Evolutionary conservation across 1,140 invertebrate species (phyloP), one percentile per base, ranked within the genome.

Genomic region (Aphelenchoides fujianensis): DNA sequence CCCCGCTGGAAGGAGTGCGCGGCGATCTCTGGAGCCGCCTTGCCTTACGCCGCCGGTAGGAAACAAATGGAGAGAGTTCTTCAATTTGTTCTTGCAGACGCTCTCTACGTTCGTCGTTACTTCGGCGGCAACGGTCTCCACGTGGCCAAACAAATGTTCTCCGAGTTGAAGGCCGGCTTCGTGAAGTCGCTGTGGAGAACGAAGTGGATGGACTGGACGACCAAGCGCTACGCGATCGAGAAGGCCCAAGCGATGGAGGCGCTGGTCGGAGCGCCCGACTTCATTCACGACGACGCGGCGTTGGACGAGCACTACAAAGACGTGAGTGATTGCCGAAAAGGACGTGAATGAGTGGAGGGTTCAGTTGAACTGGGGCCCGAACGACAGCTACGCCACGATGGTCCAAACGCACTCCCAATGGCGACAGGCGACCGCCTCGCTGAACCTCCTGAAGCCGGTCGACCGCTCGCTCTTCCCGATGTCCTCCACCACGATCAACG

Each of bases 1-100:
- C 63, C 63, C 28, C 16, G 63, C 37, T 66, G 63, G 63, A 66
- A 66, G 63, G 63, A 66, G 34, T 66, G 63, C 32, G 36, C 32
- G n/a, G n/a, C 63, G 12, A 30, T 66, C 32, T 66, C 32, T 30
- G 32, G 32, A 12, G 36, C 36, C 30, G 63, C 63, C 1, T 0
- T 66, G 34, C 32, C 63, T 34, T 66, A 66, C 3, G 63, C 32
- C 12, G 19, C 5, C 55, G 5, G 12, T 48, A 23, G 12, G 23
- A 23, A 12, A 48, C 23, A 48, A 12, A 23, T 48, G 41, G 12
- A 48, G 23, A 48, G 41, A 12, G 23, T 23, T 48, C 23, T 48
- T 48, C 41, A 48, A 12, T 48, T 48, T 48, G 12, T 12, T 12
- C 12, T 23, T n/a, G n/a, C 57, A 30, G 57, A 66, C 31, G 63